Evolutionary conservation across 1,140 invertebrate genomes (phyloP).

Genomic region (Neodiprion lecontei): DNA sequence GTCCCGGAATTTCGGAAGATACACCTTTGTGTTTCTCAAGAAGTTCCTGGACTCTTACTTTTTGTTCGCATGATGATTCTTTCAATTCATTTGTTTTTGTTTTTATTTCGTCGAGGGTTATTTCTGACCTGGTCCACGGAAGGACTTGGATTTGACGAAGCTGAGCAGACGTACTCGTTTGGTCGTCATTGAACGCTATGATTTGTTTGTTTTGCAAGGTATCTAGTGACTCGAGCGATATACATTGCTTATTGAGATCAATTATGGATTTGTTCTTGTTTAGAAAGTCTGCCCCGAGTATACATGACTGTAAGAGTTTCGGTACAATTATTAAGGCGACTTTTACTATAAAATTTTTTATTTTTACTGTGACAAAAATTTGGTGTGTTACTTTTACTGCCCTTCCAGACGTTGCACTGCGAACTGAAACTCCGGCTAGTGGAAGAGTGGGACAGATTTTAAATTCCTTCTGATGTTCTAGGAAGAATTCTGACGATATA

Average conservation of each 20-base stretch:
- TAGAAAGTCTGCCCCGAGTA: neutral
- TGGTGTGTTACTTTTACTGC: neutral
- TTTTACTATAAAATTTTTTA: neutral
- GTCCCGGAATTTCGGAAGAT: slow-evolving; percentile 27
- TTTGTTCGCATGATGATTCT: neutral
- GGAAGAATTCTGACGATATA: neutral
- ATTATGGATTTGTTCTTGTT: neutral
- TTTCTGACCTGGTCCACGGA: neutral
- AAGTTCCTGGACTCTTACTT: neutral
- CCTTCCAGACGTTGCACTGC: neutral
- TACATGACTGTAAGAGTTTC: neutral
- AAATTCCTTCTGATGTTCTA: neutral
- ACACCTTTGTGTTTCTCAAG: slow-evolving; percentile 14
- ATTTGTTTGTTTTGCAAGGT: neutral
- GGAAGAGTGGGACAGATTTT: too few relatives aligned
- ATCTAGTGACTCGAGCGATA: neutral
- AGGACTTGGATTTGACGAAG: neutral
- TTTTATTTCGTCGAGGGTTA: neutral
- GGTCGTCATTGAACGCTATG: neutral
- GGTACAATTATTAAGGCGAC: neutral
- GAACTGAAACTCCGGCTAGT: too few relatives aligned
- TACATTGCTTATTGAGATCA: neutral
- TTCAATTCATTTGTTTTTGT: neutral
- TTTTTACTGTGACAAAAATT: neutral
- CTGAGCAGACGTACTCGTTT: neutral